Evolutionary conservation across 2,113 vertebrate genomes (phyloP).

Genomic region (Dasypus novemcinctus): DNA sequence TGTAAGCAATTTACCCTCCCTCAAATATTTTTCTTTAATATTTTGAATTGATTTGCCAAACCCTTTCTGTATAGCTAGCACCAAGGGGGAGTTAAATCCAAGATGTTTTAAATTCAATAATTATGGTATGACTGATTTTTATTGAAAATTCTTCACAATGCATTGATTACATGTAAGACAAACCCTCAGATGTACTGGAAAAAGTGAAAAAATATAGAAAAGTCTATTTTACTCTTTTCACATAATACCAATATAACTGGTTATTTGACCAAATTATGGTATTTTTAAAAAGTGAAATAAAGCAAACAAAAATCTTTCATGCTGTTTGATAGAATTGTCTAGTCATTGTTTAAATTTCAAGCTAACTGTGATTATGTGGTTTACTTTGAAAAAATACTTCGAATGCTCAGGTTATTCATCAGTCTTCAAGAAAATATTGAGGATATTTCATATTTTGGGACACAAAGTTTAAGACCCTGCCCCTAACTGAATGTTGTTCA

Average conservation of each 20-base stretch:
- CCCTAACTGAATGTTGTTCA: not conserved
- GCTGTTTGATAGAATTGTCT: not conserved
- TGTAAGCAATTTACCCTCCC: constrained; percentile 10
- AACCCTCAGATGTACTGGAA: not conserved
- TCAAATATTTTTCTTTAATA: constrained; percentile 22
- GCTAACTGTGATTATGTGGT: not conserved
- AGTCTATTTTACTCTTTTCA: not conserved
- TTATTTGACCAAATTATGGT: constrained; percentile 8
- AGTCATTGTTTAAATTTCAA: not conserved
- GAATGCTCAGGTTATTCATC: not conserved
- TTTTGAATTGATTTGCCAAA: not conserved
- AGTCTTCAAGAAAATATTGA: not conserved
- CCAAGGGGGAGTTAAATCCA: not conserved
- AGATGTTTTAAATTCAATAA: not conserved
- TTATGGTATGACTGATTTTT: not conserved
- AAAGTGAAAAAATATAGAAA: not conserved
- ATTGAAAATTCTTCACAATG: not conserved
- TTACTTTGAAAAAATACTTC: not conserved
- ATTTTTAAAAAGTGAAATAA: not conserved
- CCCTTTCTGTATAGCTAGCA: not conserved
- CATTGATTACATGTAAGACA: not conserved
- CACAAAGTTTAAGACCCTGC: not conserved
- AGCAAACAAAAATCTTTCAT: not conserved
- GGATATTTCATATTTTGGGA: not conserved
- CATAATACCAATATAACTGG: not conserved